These are phyloP conservation scores for Tillus elongatus DNA, from an alignment of 2,888 invertebrate species.

Conservation along the genomic window DNA sequence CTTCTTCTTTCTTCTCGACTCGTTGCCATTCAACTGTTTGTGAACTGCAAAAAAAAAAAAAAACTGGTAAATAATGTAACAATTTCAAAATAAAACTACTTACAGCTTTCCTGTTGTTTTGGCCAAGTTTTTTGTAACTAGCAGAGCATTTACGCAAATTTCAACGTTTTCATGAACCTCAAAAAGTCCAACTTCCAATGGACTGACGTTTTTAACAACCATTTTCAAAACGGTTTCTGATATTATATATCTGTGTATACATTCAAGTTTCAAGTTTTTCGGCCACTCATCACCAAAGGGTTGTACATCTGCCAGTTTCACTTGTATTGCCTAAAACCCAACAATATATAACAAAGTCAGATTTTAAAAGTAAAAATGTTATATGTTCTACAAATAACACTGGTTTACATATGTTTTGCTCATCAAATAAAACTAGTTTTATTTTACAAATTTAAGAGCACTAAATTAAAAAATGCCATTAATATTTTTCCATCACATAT, in stretches of 20 bases:
- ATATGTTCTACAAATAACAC: too few species aligned
- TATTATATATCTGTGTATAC: conserved; percentile 35
- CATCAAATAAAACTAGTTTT: too few species aligned
- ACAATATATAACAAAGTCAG: neutral
- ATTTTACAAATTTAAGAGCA: too few species aligned
- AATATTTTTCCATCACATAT: too few species aligned
- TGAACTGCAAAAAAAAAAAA: too few species aligned
- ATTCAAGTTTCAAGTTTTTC: too few species aligned
- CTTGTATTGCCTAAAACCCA: conserved; percentile 37
- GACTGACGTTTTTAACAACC: conserved; percentile 32
- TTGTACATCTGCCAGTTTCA: conserved; percentile 42
- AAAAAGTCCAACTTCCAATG: conserved; percentile 40
- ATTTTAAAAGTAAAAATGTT: too few species aligned
- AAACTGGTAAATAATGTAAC: conserved; percentile 14
- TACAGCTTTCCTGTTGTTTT: conserved; percentile 45
- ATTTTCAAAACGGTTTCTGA: conserved; percentile 37
- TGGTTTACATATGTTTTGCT: too few species aligned
- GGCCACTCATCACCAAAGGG: conserved; percentile 37
- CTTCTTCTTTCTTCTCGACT: conserved; percentile 17
- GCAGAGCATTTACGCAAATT: conserved; percentile 45
- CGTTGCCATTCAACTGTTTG: conserved; percentile 41
- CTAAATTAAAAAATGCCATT: too few species aligned
- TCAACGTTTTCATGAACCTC: conserved; percentile 33
- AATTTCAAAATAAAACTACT: conserved; percentile 20
- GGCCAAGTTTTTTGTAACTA: conserved; percentile 46